Conservation (phyloP, 1,140 invertebrate genomes). For the Argopecten irradians region DNA sequence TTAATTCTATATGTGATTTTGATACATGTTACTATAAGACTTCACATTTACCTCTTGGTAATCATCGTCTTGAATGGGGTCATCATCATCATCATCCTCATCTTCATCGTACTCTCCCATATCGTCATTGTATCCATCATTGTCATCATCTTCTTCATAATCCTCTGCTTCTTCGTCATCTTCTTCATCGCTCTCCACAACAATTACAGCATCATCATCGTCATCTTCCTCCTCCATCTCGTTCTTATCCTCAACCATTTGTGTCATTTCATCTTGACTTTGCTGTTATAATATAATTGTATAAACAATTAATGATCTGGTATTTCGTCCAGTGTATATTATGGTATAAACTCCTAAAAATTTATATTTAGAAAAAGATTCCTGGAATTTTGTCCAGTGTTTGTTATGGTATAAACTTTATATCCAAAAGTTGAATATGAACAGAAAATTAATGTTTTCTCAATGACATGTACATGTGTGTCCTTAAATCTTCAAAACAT, state of each 20-base stretch:
- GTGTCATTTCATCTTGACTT: background rate
- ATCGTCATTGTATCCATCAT: slow-evolving; percentile 63
- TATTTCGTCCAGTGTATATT: too few relatives aligned
- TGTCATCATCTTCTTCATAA: slow-evolving; percentile 71
- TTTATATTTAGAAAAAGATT: too few relatives aligned
- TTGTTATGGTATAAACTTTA: too few relatives aligned
- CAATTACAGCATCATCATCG: slow-evolving; percentile 37
- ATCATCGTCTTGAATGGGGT: slow-evolving; percentile 38
- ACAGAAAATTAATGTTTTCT: too few relatives aligned
- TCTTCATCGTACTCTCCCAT: slow-evolving; percentile 66
- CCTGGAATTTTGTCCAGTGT: too few relatives aligned
- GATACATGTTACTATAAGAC: too few relatives aligned
- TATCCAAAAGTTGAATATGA: too few relatives aligned
- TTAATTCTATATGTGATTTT: too few relatives aligned
- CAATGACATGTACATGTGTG: too few relatives aligned
- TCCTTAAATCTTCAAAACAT: too few relatives aligned
- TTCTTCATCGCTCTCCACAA: slow-evolving; percentile 35
- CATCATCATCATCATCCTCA: slow-evolving; percentile 30
- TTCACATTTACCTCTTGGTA: slow-evolving; percentile 28
- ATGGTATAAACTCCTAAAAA: too few relatives aligned
- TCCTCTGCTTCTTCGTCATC: slow-evolving; percentile 77
- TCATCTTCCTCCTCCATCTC: slow-evolving; percentile 35
- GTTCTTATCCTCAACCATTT: slow-evolving; percentile 11
- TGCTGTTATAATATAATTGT: background rate
- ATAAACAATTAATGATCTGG: background rate